These are phyloP conservation scores for Aleiodes testaceus DNA, from an alignment of 2,888 invertebrate genomes.

Conservation along the genomic window DNA sequence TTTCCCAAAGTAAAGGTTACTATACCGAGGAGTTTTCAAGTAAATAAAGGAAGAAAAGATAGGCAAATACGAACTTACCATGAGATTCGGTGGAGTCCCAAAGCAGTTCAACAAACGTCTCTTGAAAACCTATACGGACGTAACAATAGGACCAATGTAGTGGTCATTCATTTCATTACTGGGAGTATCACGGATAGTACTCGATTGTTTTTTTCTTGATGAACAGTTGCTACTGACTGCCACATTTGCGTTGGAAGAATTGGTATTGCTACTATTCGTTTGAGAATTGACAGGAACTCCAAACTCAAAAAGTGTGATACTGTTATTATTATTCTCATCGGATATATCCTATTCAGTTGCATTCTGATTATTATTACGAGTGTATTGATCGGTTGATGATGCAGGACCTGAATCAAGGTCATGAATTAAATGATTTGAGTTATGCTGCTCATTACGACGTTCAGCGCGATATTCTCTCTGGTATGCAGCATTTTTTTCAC, in stretches of 20 bases:
- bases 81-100: no score
- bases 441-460: neutral
- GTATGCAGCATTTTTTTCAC: conserved; percentile 4
- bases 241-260: neutral
- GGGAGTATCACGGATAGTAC: conserved; percentile 6
- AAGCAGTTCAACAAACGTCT: no score
- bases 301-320: neutral
- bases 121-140: no score
- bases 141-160: conserved; percentile 38
- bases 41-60: no score
- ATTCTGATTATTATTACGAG: neutral
- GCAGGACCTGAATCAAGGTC: neutral
- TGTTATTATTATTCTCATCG: neutral
- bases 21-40: no score
- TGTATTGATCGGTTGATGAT: neutral
- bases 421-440: neutral
- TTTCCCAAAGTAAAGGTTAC: no score
- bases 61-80: no score
- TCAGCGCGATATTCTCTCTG: conserved; percentile 2
- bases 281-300: neutral
- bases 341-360: neutral
- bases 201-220: neutral
- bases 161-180: conserved; percentile 18
- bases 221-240: neutral
- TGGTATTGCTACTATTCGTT: neutral